A percentile compares a stretch with the other conserved stretches of the same genome.
phyloP scores from a whole-genome alignment of 2,113 vertebrate genomes.

The Pagrus major region DNA sequence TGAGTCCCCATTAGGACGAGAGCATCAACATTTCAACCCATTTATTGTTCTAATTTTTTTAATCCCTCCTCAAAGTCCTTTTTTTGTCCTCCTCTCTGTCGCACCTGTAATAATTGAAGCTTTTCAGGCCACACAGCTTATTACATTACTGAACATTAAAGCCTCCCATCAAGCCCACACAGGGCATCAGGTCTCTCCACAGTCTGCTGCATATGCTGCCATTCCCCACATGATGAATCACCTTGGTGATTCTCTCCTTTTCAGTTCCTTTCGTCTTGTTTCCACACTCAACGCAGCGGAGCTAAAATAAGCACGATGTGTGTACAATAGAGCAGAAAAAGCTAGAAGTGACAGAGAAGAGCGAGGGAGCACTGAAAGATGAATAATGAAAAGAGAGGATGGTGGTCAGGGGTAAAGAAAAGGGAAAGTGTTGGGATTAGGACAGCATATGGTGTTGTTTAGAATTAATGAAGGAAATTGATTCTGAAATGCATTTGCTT shows the following conservation, averaged over 20 bases:
- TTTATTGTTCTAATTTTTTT: neutral
- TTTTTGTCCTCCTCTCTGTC: conserved; percentile 16
- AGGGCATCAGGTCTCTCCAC: conserved; percentile 34
- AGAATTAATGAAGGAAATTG: conserved; percentile 45
- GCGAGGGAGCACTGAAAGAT: conserved; percentile 41
- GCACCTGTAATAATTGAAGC: conserved; percentile 23
- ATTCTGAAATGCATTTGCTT: conserved; percentile 51
- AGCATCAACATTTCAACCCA: neutral
- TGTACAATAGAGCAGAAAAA: conserved; percentile 48
- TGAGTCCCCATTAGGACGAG: conserved; percentile 66
- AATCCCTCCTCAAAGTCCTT: neutral
- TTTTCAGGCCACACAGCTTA: conserved; percentile 36
- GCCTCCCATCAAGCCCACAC: conserved; percentile 45
- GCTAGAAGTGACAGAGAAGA: conserved; percentile 32
- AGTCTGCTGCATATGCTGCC: conserved; percentile 30
- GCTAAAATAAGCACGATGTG: conserved; percentile 57
- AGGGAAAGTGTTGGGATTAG: conserved; percentile 24
- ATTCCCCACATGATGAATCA: conserved; percentile 55
- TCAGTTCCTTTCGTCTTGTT: conserved; percentile 31
- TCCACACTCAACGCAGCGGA: conserved; percentile 9
- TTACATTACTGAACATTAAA: conserved; percentile 34
- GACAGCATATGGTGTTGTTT: conserved; percentile 41
- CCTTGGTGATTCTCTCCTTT: conserved; percentile 34
- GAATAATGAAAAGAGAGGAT: conserved; percentile 49
- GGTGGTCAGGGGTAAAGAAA: conserved; percentile 11